Conservation (phyloP, 2,797 vertebrate species). For the Chelon labrosus region DNA sequence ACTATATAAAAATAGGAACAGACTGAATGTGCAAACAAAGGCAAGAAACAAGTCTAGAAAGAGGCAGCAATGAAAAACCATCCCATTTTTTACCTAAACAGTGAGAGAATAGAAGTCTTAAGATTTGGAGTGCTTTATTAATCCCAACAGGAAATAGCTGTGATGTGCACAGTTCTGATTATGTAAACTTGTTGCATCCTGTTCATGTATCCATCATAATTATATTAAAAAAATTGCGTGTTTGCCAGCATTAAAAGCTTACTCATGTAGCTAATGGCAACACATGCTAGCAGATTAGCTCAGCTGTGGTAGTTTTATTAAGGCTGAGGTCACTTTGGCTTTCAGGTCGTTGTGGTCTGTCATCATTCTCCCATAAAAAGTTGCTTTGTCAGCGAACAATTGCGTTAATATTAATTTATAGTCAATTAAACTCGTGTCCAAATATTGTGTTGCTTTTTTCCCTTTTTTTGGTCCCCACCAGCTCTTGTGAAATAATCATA, state of each 20-base stretch:
- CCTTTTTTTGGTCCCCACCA: no score
- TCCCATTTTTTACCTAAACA: background rate
- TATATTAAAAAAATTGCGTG: background rate
- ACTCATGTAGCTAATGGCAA: no score
- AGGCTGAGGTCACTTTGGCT: no score
- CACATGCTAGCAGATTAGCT: no score
- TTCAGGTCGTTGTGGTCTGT: no score
- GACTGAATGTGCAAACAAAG: background rate
- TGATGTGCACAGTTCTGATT: background rate
- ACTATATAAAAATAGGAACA: conserved; percentile 6
- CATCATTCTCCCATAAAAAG: no score
- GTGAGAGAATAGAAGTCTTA: background rate
- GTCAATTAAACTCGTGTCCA: no score
- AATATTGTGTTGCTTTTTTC: no score
- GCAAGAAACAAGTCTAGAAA: background rate
- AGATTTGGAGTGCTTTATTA: background rate
- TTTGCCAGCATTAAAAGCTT: background rate
- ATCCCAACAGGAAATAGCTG: background rate
- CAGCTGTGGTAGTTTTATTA: no score
- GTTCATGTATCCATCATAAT: background rate
- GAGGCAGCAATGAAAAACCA: background rate
- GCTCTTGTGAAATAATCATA: no score
- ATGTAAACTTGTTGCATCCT: background rate
- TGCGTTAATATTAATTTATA: no score
- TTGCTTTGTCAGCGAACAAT: no score